Base-by-base conservation (phyloP, 2,888 invertebrate genomes). In the Rhabditoides inermis region DNA sequence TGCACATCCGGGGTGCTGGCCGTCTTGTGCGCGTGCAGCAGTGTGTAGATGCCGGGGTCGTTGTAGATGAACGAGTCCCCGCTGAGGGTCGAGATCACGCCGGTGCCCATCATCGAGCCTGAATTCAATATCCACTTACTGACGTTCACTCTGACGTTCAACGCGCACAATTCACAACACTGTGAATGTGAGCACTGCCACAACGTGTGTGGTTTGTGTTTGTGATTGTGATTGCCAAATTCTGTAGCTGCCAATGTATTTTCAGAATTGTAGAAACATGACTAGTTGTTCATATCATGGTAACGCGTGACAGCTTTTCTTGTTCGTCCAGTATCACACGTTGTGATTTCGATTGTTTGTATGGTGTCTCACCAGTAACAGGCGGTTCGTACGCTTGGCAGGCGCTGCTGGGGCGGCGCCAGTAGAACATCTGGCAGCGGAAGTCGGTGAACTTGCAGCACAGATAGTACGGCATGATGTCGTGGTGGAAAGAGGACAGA, bases 391-490 rank as follows among this genome's bases (percentile, higher is more conserved):
- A 70, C 7, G 88, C 88, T 0, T 90, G 87, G 75, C 95, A 95
- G 78, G 92, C 92, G 78, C 89, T 88, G 0, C 90, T 87, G 0
- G 90, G 89, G 56, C 95, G 83, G 6, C 69, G 68, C 80, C 90
- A 90, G 73, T 91, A 91, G 70, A 94, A 84, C 77, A 88, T 88
- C 0, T 88, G 88, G 81, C 91, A 90, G 75, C 92, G 94, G 41
- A 90, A 89, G 22, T 91, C 88, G 0, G 88, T 84, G 90, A 91
- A 94, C 74, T 85, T 81, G 76, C 95, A 95, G 76, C 95, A 95
- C 60, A 88, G 84, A 77, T 90, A 92, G 81, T 88, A 90, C 0
- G 94, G 90, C 61, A 88, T 85, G 80, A 90, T 85, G 73, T 95
- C 95, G 75, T 91, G 88, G 81, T 86, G 87, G 90, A 92, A 95